Conservation (phyloP, 2,113 vertebrate species). For the Tursiops truncatus region DNA sequence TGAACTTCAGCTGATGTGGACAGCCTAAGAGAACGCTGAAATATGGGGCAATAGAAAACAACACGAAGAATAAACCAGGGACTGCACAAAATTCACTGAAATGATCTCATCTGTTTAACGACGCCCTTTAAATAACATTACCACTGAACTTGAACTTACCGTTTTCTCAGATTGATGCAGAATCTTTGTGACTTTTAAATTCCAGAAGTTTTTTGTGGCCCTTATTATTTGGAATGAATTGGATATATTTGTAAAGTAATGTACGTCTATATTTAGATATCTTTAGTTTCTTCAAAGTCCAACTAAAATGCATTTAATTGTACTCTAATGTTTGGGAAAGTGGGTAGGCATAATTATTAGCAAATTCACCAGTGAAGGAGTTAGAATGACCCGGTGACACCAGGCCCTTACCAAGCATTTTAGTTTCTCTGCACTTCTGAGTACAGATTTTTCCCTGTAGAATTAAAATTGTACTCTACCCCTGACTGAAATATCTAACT, state of each 20-base stretch:
- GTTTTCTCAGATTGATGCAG: not conserved
- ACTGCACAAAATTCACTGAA: slow-evolving; percentile 17
- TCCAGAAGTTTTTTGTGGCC: not conserved
- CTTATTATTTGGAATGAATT: not conserved
- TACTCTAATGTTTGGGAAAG: not conserved
- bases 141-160: not conserved
- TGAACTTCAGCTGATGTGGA: slow-evolving; percentile 64
- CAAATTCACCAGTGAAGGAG: not conserved
- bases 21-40: slow-evolving; percentile 46
- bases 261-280: not conserved
- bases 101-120: slow-evolving; percentile 8
- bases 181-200: not conserved
- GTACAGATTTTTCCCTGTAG: not conserved
- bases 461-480: not conserved
- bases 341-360: not conserved
- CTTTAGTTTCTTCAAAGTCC: not conserved
- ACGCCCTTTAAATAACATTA: not conserved
- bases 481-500: not conserved
- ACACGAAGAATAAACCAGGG: slow-evolving; percentile 38
- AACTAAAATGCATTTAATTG: not conserved
- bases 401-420: not conserved
- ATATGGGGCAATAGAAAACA: slow-evolving; percentile 23
- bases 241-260: not conserved
- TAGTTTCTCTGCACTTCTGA: not conserved
- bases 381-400: not conserved